Conservation (phyloP, 2,888 invertebrate species). For the Drosophila basisetae region DNA sequence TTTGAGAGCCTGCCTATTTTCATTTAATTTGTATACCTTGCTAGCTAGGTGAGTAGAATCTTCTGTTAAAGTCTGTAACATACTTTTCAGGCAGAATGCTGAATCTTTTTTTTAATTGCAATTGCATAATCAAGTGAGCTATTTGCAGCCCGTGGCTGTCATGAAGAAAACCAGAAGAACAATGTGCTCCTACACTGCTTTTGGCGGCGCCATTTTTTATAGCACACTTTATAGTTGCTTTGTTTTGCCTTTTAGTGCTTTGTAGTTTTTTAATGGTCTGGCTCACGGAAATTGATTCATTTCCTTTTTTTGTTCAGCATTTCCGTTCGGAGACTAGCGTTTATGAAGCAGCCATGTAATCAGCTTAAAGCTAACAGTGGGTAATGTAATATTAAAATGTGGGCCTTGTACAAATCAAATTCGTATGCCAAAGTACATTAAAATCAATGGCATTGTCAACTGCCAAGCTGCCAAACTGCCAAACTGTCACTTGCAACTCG, state of each 20-base stretch:
- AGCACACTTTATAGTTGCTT: constrained; percentile 46
- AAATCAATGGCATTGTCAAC: constrained; percentile 65
- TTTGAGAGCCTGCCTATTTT: neutral
- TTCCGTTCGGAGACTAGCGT: constrained; percentile 50
- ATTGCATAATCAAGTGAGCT: constrained; percentile 15
- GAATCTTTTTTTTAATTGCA: constrained; percentile 33
- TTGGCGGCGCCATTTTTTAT: constrained; percentile 43
- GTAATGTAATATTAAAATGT: constrained; percentile 52
- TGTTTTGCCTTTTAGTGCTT: constrained; percentile 51
- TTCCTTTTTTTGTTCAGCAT: constrained; percentile 71
- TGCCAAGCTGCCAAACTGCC: constrained; percentile 58
- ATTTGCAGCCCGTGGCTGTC: neutral
- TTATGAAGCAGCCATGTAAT: constrained; percentile 25
- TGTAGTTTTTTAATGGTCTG: constrained; percentile 77
- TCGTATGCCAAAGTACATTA: constrained; percentile 42
- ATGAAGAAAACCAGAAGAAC: constrained; percentile 9
- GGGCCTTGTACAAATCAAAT: constrained; percentile 66
- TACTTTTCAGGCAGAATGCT: neutral
- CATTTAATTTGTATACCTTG: neutral
- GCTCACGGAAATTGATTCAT: constrained; percentile 78
- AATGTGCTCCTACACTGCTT: constrained; percentile 4
- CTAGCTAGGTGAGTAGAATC: neutral
- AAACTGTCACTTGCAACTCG: constrained; percentile 72
- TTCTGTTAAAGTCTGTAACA: neutral
- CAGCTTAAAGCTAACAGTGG: constrained; percentile 44